Base-by-base conservation (phyloP, 2,888 invertebrate genomes). In the Stramonita haemastoma region DNA sequence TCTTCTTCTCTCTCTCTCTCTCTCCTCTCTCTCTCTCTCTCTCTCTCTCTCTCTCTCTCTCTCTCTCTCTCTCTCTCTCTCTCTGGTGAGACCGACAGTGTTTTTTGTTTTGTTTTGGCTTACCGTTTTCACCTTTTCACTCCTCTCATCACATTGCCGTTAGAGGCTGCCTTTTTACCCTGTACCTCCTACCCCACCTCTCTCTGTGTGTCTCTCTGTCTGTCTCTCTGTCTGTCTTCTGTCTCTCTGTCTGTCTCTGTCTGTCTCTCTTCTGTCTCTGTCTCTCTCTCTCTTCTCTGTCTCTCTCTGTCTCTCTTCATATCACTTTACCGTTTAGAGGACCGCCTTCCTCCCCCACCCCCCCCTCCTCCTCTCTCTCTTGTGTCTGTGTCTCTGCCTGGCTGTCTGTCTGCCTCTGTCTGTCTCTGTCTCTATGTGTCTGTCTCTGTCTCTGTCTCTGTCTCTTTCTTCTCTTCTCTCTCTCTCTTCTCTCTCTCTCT, bases 81-180 rank as follows among this genome's bases (percentile, higher is more conserved):
- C 46, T 46, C 46, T 46, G 46, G 46, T n/a, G n/a, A 46, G 46
- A 46, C 2, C 46, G 46, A 2, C 8, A 46, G 46, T 46, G 4
- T 46, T 46, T 46, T 46, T 46, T 46, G 2, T 46, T 46, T 46
- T 46, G 46, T 46, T 57, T 83, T 56, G 22, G 46, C 83, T 56
- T 85, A 46, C 85, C 57, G 56, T 29, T 84, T 29, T 85, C 19
- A n/a, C 29, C 85, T 57, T 85, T 57, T 57, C 57, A 46, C 32
- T 56, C 85, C 13, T 85, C 46, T 57, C 85, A 57, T 57, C 85
- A 57, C 85, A 46, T 85, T 57, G n/a, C 57, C 85, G 56, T 85
- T 85, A 46, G 19, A 46, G 36, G 36, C n/a, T 56, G 34, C 46
- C 34, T 4, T 34, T 15, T n/a, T n/a, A 19, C n/a, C 8, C 73